Conservation (phyloP, 2,888 invertebrate species). For the Stictocephala bisonia region DNA sequence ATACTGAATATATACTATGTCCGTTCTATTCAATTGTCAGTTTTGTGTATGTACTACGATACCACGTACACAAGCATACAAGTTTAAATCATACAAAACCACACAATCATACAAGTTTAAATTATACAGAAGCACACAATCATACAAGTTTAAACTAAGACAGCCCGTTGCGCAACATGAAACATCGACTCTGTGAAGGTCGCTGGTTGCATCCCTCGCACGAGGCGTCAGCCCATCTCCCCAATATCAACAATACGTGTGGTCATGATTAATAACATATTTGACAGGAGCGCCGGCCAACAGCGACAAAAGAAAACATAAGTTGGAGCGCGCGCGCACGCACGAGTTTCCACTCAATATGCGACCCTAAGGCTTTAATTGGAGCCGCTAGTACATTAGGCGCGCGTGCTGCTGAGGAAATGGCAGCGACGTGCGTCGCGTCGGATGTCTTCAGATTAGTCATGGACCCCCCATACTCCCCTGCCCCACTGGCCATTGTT, state of each 20-base stretch:
- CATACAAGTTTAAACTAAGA: too few species aligned
- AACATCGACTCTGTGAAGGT: too few species aligned
- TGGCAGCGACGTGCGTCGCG: slow-evolving; percentile 37
- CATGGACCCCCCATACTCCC: slow-evolving; percentile 20
- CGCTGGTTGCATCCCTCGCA: too few species aligned
- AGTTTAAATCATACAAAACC: too few species aligned
- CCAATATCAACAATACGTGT: slow-evolving; percentile 35
- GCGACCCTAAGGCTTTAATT: slow-evolving; percentile 39
- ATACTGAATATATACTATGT: too few species aligned
- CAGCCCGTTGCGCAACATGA: too few species aligned
- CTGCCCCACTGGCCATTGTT: background rate
- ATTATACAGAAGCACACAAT: too few species aligned
- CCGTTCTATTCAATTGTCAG: too few species aligned
- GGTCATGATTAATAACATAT: slow-evolving; percentile 38
- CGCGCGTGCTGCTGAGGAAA: slow-evolving; percentile 42
- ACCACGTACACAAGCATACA: too few species aligned
- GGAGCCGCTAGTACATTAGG: slow-evolving; percentile 37
- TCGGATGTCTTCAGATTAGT: slow-evolving; percentile 26
- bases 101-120: too few species aligned
- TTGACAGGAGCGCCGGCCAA: background rate
- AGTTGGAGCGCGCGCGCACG: slow-evolving; percentile 22
- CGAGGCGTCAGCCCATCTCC: slow-evolving; percentile 13
- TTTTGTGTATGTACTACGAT: too few species aligned
- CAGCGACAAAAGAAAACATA: slow-evolving; percentile 37
- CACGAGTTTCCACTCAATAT: slow-evolving; percentile 45